Percentiles rank a stretch among this genome's conserved stretches.
phyloP scores from a whole-genome alignment of 2,888 invertebrate genomes.

The Branchipolynoe longqiensis region DNA sequence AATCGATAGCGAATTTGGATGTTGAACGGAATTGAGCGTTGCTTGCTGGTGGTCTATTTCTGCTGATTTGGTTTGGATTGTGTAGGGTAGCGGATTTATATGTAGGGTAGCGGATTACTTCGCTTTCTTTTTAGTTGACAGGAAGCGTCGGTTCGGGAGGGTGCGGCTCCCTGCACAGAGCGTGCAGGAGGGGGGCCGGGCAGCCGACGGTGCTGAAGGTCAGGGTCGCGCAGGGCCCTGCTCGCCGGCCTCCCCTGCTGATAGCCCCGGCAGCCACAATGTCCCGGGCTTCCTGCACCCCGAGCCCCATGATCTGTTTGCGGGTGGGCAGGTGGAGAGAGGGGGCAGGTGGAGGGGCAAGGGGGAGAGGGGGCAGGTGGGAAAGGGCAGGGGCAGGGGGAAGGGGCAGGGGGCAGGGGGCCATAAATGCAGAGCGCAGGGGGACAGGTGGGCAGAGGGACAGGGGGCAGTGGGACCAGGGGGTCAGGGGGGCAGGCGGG shows the following conservation, averaged over 20 bases:
- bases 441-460: neutral
- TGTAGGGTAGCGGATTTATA: too few species aligned
- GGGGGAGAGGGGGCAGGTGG: neutral
- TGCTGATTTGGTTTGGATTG: too few species aligned
- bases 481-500: neutral
- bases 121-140: too few species aligned
- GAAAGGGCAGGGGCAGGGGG: neutral
- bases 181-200: neutral
- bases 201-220: constrained; percentile 22
- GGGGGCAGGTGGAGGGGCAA: neutral
- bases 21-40: too few species aligned
- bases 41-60: too few species aligned
- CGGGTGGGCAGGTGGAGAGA: neutral
- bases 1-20: too few species aligned
- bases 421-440: neutral
- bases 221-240: neutral
- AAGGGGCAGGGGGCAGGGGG: neutral
- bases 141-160: too few species aligned
- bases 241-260: neutral
- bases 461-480: neutral
- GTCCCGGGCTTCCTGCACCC: neutral
- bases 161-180: neutral
- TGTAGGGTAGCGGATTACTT: too few species aligned
- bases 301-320: too few species aligned
- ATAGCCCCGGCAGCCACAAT: constrained; percentile 14